These are phyloP conservation scores for Ornithoptera priamus DNA, from an alignment of 2,888 invertebrate species.

Conservation along the genomic window DNA sequence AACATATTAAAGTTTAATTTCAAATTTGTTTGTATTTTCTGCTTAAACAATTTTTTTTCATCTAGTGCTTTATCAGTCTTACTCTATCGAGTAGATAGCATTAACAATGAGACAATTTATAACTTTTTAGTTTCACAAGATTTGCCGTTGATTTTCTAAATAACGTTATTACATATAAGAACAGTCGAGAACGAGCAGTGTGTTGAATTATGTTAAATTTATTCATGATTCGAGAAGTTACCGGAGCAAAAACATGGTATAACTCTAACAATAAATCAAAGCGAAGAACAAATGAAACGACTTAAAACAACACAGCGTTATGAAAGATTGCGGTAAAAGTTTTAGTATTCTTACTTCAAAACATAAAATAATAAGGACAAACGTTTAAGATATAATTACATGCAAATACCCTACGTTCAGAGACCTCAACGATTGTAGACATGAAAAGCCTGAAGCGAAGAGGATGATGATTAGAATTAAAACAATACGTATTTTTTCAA, in stretches of 20 bases:
- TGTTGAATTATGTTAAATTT: conserved; percentile 24
- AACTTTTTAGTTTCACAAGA: conserved; percentile 1
- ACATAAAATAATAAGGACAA: background rate
- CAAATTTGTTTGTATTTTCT: background rate
- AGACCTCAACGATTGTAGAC: no score
- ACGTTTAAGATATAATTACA: background rate
- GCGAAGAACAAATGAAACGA: conserved; percentile 20
- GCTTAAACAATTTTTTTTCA: background rate
- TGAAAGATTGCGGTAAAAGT: conserved; percentile 20
- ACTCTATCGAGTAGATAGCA: background rate
- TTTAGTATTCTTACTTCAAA: conserved; percentile 12
- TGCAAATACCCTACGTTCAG: background rate
- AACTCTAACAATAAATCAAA: conserved; percentile 26
- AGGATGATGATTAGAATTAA: no score
- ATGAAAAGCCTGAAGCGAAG: no score
- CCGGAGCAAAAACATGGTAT: conserved; percentile 27
- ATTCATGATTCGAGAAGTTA: conserved; percentile 27
- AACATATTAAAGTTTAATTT: background rate
- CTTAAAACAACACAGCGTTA: conserved; percentile 14
- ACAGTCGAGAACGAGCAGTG: conserved; percentile 7
- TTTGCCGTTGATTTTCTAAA: conserved; percentile 7
- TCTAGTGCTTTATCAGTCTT: background rate
- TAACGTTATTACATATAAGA: conserved; percentile 18
- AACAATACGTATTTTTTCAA: no score
- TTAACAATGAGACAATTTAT: conserved; percentile 2